Evolutionary conservation across 1,140 invertebrate species (phyloP).

Genomic region (Drosophila mojavensis): DNA sequence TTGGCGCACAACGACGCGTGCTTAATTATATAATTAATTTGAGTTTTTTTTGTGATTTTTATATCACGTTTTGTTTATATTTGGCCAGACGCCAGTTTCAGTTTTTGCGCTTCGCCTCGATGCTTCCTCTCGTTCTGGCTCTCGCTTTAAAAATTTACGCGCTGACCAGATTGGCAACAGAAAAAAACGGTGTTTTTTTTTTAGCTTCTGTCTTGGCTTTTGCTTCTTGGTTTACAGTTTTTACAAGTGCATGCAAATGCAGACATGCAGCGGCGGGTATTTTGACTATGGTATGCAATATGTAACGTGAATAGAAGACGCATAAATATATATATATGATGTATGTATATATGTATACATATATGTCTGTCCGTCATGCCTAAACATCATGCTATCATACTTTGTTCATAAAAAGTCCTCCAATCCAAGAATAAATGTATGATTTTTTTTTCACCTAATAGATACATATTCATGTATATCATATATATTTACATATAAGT

Average conservation of each 20-base stretch:
- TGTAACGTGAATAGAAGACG: background rate
- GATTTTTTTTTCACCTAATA: no score
- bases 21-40: slow-evolving; percentile 79
- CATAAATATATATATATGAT: no score
- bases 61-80: slow-evolving; percentile 76
- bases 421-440: no score
- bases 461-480: no score
- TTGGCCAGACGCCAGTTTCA: slow-evolving; percentile 43
- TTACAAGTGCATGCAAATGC: slow-evolving; percentile 15
- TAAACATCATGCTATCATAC: no score
- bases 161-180: slow-evolving; percentile 27
- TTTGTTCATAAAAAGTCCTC: no score
- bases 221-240: slow-evolving; percentile 30
- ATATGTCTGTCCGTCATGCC: background rate
- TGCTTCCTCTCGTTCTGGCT: background rate
- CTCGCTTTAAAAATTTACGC: background rate
- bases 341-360: no score
- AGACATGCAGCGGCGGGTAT: background rate
- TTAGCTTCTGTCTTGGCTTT: background rate
- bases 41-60: slow-evolving; percentile 51
- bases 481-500: no score
- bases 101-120: background rate
- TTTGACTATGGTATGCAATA: background rate
- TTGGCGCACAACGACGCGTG: slow-evolving; percentile 55
- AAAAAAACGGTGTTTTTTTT: background rate